Base-by-base conservation (phyloP, 2,113 vertebrate genomes). In the Sebastes schlegelii region DNA sequence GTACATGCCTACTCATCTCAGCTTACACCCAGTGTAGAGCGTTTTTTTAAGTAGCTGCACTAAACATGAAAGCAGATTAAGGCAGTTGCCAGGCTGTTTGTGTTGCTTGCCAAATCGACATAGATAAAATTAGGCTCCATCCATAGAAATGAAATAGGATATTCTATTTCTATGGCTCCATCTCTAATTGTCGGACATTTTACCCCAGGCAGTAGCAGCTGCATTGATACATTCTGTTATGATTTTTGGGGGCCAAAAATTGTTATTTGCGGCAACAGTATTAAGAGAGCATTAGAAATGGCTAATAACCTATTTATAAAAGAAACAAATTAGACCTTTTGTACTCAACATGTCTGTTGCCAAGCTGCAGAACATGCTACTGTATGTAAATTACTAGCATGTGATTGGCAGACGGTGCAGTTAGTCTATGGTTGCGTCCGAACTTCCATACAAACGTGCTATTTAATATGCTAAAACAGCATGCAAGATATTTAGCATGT, bases 61-160 rank as follows among this genome's bases (percentile, higher is more conserved):
- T 45, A 23, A 83, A 62, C 23, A 80, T 45, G 8, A 66, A 67
- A 51, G 43, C 49, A 75, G 62, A 74, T 79, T 67, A 72, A 74
- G 43, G 23, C 46, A 7, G 51, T 34, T 72, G 71, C 49, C 65
- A 73, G 62, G 62, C 46, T 61, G 34, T 67, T 67, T 61, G 23
- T 48, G 46, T 54, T 57, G 42, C 46, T 62, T 77, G 55, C 73
- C 75, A 74, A 77, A 70, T 54, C 2, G 43, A 52, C 26, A 57
- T 43, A 57, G 19, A 69, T n/a, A 5, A 61, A 69, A 74, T 68
- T 72, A 78, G 63, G 55, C 74, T 73, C 51, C 34, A 34, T 34
- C 34, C 34, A 34, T 34, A 34, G 34, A 34, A 34, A 34, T 34
- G 34, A 34, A 34, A 34, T 34, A 34, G 34, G 34, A 34, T 34